These are phyloP conservation scores for Orientallactaga bullata DNA, from an alignment of 2,113 vertebrate species.

Conservation along the genomic window DNA sequence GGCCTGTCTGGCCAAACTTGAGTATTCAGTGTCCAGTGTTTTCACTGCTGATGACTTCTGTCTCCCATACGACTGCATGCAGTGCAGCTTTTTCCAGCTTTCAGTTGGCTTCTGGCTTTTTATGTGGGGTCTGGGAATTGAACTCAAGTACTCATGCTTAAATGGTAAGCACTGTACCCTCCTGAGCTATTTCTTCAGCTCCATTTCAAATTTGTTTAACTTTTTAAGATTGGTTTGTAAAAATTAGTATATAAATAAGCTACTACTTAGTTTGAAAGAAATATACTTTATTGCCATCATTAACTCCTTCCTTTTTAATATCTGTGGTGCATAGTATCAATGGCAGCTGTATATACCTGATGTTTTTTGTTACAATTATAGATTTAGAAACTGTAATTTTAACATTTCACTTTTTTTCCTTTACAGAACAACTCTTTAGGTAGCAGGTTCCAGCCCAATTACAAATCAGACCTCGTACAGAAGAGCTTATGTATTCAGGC, in stretches of 20 bases:
- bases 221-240: no score
- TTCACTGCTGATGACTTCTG: no score
- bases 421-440: constrained; percentile 85
- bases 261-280: constrained; percentile 53
- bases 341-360: background rate
- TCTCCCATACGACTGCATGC: no score
- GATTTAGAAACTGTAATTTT: constrained; percentile 61
- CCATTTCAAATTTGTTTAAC: no score
- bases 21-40: no score
- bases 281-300: background rate
- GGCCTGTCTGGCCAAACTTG: no score
- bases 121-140: background rate
- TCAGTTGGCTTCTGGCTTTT: no score
- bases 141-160: background rate
- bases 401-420: constrained; percentile 65
- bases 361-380: constrained; percentile 42
- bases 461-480: constrained; percentile 87
- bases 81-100: no score
- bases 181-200: background rate
- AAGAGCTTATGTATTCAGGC: constrained; percentile 89
- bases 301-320: background rate
- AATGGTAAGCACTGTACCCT: background rate
- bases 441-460: constrained; percentile 82
- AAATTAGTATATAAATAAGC: background rate
- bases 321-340: background rate